Evolutionary conservation across 2,888 invertebrate species (phyloP).

Genomic region (Dermolepida albohirtum): DNA sequence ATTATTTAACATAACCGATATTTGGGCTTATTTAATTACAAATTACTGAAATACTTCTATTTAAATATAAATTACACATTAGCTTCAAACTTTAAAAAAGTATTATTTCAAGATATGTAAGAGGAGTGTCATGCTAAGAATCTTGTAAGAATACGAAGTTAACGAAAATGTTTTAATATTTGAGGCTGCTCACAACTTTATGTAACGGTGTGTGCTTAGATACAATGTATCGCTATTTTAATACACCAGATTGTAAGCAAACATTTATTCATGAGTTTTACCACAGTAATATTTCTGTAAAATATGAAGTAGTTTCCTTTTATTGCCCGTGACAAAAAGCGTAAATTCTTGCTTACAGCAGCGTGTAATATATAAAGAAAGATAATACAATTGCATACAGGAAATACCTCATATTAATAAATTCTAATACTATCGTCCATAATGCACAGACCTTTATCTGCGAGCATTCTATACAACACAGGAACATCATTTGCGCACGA

Average conservation of each 20-base stretch:
- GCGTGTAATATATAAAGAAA: neutral
- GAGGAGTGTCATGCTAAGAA: too few relatives aligned
- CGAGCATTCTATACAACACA: neutral
- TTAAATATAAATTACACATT: too few relatives aligned
- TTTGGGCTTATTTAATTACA: too few relatives aligned
- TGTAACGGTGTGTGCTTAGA: neutral
- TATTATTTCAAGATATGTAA: too few relatives aligned
- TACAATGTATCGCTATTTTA: neutral
- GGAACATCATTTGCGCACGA: neutral
- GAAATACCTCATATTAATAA: constrained; percentile 24
- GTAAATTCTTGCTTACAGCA: constrained; percentile 7
- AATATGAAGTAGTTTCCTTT: constrained; percentile 19
- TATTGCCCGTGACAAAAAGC: constrained; percentile 20
- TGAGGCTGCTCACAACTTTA: too few relatives aligned
- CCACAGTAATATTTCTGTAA: constrained; percentile 13
- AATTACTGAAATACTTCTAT: too few relatives aligned
- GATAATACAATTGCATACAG: constrained; percentile 8
- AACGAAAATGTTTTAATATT: too few relatives aligned
- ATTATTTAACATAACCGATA: too few relatives aligned
- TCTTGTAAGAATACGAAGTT: too few relatives aligned
- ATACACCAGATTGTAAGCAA: neutral
- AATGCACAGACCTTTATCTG: neutral
- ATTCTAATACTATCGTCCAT: constrained; percentile 13
- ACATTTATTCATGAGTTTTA: constrained; percentile 2
- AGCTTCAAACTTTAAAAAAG: too few relatives aligned